phyloP scores from a whole-genome alignment of 2,113 vertebrate species.

The Phoenicopterus ruber region DNA sequence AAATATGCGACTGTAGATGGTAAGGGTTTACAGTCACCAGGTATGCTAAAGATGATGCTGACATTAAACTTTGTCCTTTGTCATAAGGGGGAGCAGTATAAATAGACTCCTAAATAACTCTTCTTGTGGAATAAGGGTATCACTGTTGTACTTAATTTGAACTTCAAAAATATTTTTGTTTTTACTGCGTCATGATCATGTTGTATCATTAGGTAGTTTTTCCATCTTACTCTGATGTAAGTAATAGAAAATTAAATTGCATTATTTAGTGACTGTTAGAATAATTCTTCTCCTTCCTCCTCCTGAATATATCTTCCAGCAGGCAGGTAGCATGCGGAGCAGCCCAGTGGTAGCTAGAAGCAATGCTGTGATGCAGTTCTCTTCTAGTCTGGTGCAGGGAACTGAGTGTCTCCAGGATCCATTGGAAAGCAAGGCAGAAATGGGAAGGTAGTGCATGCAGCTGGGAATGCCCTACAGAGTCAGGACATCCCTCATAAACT shows the following conservation, averaged over 20 bases:
- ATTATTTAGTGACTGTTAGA: background rate
- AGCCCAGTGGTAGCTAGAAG: background rate
- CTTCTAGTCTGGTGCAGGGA: background rate
- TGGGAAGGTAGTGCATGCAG: background rate
- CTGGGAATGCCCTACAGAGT: background rate
- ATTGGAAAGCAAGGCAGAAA: background rate
- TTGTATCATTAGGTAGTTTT: background rate
- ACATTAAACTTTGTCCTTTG: background rate
- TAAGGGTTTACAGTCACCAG: background rate
- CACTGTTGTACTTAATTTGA: background rate
- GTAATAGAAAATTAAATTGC: background rate
- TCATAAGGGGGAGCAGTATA: background rate
- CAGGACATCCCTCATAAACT: background rate
- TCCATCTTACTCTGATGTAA: background rate
- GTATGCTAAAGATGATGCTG: background rate
- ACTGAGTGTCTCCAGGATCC: background rate
- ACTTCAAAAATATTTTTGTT: background rate
- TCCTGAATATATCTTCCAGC: background rate
- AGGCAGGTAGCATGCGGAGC: background rate
- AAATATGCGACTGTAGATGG: background rate
- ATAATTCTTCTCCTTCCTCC: background rate
- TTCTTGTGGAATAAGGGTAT: background rate
- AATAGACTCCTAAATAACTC: background rate
- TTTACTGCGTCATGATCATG: background rate
- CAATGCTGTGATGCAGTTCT: background rate